Base-by-base conservation (phyloP, 1,140 invertebrate genomes). In the Euborellia annulipes region DNA sequence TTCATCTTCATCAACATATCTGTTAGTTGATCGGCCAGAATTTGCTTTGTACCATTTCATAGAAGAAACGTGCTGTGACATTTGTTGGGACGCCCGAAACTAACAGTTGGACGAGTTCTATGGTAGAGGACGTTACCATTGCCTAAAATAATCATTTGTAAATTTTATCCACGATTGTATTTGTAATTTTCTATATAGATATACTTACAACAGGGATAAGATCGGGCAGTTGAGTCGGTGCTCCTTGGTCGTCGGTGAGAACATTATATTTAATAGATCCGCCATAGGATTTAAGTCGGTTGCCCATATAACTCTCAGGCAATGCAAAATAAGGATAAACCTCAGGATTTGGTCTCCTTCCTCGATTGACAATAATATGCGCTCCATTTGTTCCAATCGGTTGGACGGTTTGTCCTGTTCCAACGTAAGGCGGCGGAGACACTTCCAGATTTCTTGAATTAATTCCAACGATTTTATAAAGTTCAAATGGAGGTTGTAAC, bases 221-320 rank as follows among this genome's bases (percentile, higher is more conserved):
- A 58, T 86, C 78, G 0, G 89, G 79, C 23, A 71, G 75, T 22
- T 59, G 57, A 4, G 60, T 56, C 27, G 64, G 61, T 14, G 57
- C 53, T 45, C 70, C 72, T 44, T 64, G 62, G 20, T 74, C 76
- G 49, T 71, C 68, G 46, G 78, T 85, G 16, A 64, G 64, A 2
- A 94, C 63, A n/a, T 62, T 76, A 58, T 90, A 95, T 39, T 68
- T 78, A 11, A 95, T 63, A 54, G 79, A 78, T 8, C 90, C 89
- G 6, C 90, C 90, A 56, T 93, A 95, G 39, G 86, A 89, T 47
- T 81, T 85, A 1, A 94, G 62, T 58, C 90, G 79, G 53, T 77
- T 80, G 0, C 81, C 81, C 54, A 78, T 75, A 55, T 86, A 85
- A 2, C 70, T 75, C 46, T 78, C 71, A 0, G 85, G 84, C n/a